These are phyloP conservation scores for Grammomys surdaster DNA, from an alignment of 2,113 vertebrate species.

Conservation along the genomic window DNA sequence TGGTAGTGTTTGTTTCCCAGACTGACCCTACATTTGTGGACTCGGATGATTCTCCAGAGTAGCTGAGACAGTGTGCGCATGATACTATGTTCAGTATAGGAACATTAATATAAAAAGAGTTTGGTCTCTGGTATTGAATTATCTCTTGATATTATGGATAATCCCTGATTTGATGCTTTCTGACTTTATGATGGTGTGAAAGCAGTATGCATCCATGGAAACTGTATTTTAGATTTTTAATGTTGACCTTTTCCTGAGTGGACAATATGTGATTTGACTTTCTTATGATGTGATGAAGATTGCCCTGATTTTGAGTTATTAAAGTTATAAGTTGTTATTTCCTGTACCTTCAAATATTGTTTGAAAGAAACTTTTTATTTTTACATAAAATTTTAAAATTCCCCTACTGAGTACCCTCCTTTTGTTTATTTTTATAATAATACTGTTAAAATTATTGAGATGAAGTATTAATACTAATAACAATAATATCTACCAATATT, in stretches of 20 bases:
- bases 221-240: not conserved
- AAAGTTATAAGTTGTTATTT: constrained; percentile 24
- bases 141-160: not conserved
- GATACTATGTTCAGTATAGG: not conserved
- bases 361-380: not conserved
- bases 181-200: not conserved
- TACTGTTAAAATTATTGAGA: constrained; percentile 11
- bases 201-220: not conserved
- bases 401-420: not conserved
- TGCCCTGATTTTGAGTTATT: not conserved
- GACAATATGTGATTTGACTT: not conserved
- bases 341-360: not conserved
- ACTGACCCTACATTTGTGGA: not conserved
- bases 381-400: not conserved
- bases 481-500: not conserved
- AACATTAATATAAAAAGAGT: not conserved
- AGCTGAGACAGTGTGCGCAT: not conserved
- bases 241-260: constrained; percentile 6
- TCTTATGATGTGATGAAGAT: not conserved
- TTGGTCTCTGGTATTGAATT: not conserved
- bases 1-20: not conserved
- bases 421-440: not conserved
- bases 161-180: not conserved
- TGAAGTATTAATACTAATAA: not conserved
- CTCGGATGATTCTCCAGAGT: not conserved